Evolutionary conservation across 2,888 invertebrate species (phyloP).

Genomic region (Sthenelais limicola): DNA sequence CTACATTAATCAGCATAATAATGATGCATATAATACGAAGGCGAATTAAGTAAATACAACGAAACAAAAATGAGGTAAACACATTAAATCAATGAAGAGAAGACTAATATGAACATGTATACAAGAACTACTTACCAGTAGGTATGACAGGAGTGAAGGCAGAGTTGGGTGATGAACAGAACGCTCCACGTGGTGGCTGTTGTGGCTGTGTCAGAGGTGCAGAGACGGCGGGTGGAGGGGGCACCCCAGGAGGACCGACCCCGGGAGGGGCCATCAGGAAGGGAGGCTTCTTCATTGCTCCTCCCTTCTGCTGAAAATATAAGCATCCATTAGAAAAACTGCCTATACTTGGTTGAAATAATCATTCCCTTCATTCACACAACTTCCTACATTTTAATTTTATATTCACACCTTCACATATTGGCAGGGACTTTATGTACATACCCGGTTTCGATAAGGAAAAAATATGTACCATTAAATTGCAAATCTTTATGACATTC

Average conservation of each 20-base stretch:
- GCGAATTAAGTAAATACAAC: background rate
- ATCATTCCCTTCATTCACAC: background rate
- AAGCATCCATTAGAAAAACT: background rate
- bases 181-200: constrained; percentile 28
- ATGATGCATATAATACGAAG: no score
- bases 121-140: constrained; percentile 37
- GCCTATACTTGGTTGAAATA: background rate
- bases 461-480: no score
- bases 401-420: background rate
- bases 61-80: background rate
- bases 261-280: constrained; percentile 36
- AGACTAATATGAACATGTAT: background rate
- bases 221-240: background rate
- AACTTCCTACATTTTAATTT: background rate
- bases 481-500: no score
- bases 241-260: background rate
- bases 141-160: constrained; percentile 66
- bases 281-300: constrained; percentile 11
- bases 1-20: no score
- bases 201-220: constrained; percentile 25
- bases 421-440: no score
- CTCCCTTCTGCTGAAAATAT: constrained; percentile 1
- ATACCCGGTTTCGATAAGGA: no score
- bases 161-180: constrained; percentile 61
- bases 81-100: no score